Evolutionary conservation across 2,113 vertebrate genomes (phyloP), one percentile per base, ranked within the genome.

Genomic region (Psilopogon haemacephalus): DNA sequence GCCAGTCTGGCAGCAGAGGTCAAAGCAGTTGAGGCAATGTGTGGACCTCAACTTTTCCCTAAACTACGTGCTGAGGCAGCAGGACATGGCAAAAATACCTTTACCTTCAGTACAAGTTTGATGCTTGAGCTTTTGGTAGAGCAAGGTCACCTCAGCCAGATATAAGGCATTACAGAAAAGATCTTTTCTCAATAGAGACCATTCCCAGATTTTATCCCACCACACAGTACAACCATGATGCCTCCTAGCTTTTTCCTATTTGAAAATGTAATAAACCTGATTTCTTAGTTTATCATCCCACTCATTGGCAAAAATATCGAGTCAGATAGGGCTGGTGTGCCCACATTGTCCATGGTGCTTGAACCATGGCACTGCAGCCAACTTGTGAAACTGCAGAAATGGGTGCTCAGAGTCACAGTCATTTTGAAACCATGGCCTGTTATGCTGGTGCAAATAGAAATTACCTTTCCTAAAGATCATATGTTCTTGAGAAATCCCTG

Each of bases 261-360:
- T 75, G 48, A 75, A 89, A 91, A 33, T 6, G 17, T 32, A 91
- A 50, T 56, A 56, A 56, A 52, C 7, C 3, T 33, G 8, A 5
- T 52, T 67, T 67, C 55, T 80, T 70, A 54, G 24, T 85, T 59
- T 62, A 42, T 86, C 35, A 62, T 33, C 26, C 2, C 0, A 69
- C 27, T n/a, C 59, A 50, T 15, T 0, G 0, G 12, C 21, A 79
- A 72, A 90, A 70, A 42, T 21, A 26, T 1, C 20, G 21, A 20
- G 38, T 63, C 28, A 9, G 6, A 14, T 0, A 0, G 11, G 8
- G 24, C 46, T n/a, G 24, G 4, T 50, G 40, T n/a, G 24, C 32
- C 54, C 4, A 1, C 2, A 1, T 5, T 46, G 48, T 19, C 46
- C 15, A 2, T 2, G 37, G 46, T 75, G 32, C 1, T 1, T 8